Conservation (phyloP, 37 sponge, comb jelly and placozoan genomes). For the Cladorhizidae sp. region DNA sequence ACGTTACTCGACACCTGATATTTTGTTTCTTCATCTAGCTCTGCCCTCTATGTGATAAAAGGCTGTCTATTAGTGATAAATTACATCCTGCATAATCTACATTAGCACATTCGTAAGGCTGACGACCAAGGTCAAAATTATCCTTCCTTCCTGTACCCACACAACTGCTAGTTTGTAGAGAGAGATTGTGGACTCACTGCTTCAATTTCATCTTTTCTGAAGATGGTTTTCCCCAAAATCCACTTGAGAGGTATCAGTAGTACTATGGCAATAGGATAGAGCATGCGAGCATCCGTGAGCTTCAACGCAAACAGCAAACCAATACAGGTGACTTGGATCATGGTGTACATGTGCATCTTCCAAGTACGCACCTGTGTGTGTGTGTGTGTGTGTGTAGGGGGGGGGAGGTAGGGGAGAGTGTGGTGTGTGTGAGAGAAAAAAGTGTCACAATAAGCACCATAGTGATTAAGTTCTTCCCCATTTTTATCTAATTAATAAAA, state of each 20-base stretch:
- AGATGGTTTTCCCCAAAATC: constrained; percentile 49
- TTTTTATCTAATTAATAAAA: no score
- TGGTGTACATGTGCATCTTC: constrained; percentile 70
- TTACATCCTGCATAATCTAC: no score
- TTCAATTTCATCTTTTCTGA: constrained; percentile 50
- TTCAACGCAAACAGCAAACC: constrained; percentile 64
- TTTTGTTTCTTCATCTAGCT: no score
- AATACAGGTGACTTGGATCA: constrained; percentile 48
- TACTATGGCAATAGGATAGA: constrained; percentile 62
- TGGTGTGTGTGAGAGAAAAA: background rate
- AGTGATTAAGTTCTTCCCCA: background rate
- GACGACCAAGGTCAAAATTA: no score
- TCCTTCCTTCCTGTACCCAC: no score
- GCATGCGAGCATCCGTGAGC: constrained; percentile 52
- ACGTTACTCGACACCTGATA: no score
- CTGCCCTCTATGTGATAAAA: no score
- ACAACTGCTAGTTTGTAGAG: no score
- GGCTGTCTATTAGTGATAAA: no score
- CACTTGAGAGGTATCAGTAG: constrained; percentile 42
- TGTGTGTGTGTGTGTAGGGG: no score
- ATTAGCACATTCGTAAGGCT: no score
- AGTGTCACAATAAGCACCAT: background rate
- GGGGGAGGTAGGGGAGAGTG: background rate
- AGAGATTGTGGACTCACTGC: constrained; percentile 60
- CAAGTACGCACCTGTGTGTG: constrained; percentile 47